phyloP scores from a whole-genome alignment of 2,113 vertebrate species.

The Nothocercus nigrocapillus region DNA sequence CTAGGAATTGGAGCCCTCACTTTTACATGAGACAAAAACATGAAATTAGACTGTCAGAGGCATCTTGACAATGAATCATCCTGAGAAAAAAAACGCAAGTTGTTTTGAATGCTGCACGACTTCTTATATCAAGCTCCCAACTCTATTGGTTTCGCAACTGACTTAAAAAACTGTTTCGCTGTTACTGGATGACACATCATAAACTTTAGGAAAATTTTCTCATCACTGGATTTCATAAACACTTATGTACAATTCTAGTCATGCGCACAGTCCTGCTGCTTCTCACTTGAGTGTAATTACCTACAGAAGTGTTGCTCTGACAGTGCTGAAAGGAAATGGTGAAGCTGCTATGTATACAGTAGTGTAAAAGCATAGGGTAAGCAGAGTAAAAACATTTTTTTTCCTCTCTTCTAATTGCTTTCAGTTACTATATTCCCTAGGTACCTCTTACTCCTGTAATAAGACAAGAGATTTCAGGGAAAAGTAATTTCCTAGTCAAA shows the following conservation, averaged over 20 bases:
- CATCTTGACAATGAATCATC: not conserved
- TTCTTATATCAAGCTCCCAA: not conserved
- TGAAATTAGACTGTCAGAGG: not conserved
- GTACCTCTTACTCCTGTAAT: not conserved
- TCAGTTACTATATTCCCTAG: not conserved
- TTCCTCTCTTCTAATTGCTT: not conserved
- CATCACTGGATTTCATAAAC: not conserved
- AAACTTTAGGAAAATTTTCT: not conserved
- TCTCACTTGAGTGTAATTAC: not conserved
- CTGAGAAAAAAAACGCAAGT: not conserved
- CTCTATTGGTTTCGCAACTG: not conserved
- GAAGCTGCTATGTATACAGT: not conserved
- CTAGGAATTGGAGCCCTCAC: not conserved
- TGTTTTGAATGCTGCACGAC: not conserved
- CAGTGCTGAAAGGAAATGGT: not conserved
- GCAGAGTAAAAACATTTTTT: not conserved
- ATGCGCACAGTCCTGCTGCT: not conserved
- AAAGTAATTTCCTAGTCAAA: conserved; percentile 5
- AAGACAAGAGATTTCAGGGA: not conserved
- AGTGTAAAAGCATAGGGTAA: not conserved
- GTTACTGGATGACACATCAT: not conserved
- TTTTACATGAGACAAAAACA: conserved; percentile 5
- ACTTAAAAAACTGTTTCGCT: not conserved
- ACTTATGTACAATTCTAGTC: not conserved
- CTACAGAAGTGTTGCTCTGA: not conserved